Conservation (phyloP, 1,140 invertebrate species). For the Rhyzopertha dominica region DNA sequence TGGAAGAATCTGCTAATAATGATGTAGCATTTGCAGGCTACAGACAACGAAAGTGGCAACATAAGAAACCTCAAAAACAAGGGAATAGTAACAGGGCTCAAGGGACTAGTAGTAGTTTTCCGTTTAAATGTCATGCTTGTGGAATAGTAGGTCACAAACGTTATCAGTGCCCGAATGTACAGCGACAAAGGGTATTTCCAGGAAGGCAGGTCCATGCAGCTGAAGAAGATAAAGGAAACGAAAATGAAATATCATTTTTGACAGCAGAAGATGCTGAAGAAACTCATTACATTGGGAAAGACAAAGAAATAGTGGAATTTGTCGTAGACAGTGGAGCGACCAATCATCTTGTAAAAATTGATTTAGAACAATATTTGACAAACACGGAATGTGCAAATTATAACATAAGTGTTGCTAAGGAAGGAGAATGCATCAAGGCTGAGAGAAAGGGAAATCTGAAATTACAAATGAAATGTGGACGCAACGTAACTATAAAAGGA, state of each 20-base stretch:
- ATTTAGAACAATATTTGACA: not conserved
- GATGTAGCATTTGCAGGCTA: conserved; percentile 3
- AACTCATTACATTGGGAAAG: not conserved
- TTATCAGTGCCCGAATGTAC: conserved; percentile 1
- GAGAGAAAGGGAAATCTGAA: not conserved
- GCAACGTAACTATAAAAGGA: not conserved
- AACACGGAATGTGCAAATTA: not conserved
- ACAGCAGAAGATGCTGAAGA: not conserved
- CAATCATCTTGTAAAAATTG: conserved; percentile 1
- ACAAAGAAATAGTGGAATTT: not conserved
- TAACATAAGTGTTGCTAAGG: not conserved
- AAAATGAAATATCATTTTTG: conserved; percentile 3
- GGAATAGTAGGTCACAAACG: conserved; percentile 1
- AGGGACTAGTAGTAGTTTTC: not conserved
- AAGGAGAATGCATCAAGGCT: not conserved
- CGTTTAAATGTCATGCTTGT: not conserved
- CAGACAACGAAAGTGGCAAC: conserved; percentile 6
- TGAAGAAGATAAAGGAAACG: not conserved
- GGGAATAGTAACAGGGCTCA: not conserved
- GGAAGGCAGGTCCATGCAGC: too few relatives aligned
- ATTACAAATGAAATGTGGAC: not conserved
- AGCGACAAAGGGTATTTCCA: too few relatives aligned
- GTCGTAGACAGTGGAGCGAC: not conserved
- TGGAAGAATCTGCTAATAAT: too few relatives aligned
- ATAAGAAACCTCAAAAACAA: conserved; percentile 3